These are phyloP conservation scores for Acipenser transmontanus DNA, from an alignment of 2,797 vertebrate species.

Conservation along the genomic window DNA sequence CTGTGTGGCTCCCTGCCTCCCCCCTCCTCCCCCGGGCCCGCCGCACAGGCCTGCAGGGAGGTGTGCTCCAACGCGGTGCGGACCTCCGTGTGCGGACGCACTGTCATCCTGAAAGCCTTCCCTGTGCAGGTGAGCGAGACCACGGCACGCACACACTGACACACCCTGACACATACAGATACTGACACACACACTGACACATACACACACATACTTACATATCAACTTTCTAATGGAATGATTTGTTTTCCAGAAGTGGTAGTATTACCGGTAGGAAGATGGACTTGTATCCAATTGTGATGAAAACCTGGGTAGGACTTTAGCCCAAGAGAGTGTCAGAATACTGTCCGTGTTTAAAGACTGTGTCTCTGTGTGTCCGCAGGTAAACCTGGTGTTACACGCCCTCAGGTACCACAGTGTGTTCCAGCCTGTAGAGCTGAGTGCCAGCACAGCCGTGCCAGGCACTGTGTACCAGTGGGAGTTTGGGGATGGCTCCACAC, in stretches of 20 bases:
- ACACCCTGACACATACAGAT: too few relatives aligned
- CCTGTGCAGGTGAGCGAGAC: slow-evolving; percentile 18
- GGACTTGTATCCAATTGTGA: too few relatives aligned
- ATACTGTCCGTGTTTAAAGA: too few relatives aligned
- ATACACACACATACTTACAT: not conserved
- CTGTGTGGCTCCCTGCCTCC: slow-evolving; percentile 21
- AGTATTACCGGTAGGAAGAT: too few relatives aligned
- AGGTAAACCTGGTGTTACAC: slow-evolving; percentile 16
- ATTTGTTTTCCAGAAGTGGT: too few relatives aligned
- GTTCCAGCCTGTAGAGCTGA: slow-evolving; percentile 12
- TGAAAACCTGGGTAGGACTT: too few relatives aligned
- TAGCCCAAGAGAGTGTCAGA: too few relatives aligned
- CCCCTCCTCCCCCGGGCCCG: not conserved
- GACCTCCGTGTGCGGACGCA: slow-evolving; percentile 14
- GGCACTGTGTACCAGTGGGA: slow-evolving; percentile 20
- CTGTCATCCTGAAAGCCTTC: slow-evolving; percentile 9
- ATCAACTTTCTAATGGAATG: not conserved
- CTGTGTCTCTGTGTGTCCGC: not conserved
- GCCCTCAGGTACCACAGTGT: not conserved
- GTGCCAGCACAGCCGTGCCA: not conserved
- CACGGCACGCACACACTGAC: too few relatives aligned
- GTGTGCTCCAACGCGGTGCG: slow-evolving; percentile 16
- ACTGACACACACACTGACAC: too few relatives aligned
- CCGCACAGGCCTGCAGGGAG: not conserved
- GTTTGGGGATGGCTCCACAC: slow-evolving; percentile 16